Evolutionary conservation across 2,888 invertebrate species (phyloP).

Genomic region (Amiota minor): DNA sequence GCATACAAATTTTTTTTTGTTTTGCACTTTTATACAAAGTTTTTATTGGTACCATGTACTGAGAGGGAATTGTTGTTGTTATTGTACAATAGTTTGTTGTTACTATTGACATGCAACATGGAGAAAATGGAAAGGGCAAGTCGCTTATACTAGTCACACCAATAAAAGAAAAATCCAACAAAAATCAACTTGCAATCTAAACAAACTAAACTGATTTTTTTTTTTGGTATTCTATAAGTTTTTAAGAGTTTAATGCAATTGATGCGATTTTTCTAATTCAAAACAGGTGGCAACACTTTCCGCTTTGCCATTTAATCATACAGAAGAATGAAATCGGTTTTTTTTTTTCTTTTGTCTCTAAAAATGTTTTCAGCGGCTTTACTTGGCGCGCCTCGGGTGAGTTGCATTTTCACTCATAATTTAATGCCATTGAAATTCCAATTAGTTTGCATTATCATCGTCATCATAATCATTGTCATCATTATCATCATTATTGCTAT

Average conservation of each 20-base stretch:
- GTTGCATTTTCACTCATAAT: background rate
- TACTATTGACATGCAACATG: conserved; percentile 2
- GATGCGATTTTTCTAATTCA: too few species aligned
- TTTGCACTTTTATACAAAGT: conserved; percentile 5
- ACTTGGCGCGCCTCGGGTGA: background rate
- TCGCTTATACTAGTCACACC: too few species aligned
- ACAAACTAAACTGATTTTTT: too few species aligned
- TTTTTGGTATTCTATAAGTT: too few species aligned
- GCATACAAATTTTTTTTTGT: conserved; percentile 15
- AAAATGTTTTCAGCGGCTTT: background rate
- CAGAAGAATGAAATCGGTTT: too few species aligned
- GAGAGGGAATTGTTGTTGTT: background rate
- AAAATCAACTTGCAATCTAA: too few species aligned
- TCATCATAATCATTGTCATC: conserved; percentile 9
- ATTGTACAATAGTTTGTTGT: background rate
- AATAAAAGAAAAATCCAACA: too few species aligned
- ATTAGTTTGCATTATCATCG: conserved; percentile 25
- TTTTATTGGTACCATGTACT: background rate
- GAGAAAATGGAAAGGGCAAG: background rate
- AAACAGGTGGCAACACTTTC: too few species aligned
- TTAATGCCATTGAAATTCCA: conserved; percentile 30
- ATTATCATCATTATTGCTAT: conserved; percentile 28
- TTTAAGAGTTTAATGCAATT: too few species aligned
- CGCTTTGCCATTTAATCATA: too few species aligned
- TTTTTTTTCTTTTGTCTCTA: too few species aligned